These are phyloP conservation scores for Drosophila ironensis DNA, from an alignment of 1,140 invertebrate species.

Conservation along the genomic window DNA sequence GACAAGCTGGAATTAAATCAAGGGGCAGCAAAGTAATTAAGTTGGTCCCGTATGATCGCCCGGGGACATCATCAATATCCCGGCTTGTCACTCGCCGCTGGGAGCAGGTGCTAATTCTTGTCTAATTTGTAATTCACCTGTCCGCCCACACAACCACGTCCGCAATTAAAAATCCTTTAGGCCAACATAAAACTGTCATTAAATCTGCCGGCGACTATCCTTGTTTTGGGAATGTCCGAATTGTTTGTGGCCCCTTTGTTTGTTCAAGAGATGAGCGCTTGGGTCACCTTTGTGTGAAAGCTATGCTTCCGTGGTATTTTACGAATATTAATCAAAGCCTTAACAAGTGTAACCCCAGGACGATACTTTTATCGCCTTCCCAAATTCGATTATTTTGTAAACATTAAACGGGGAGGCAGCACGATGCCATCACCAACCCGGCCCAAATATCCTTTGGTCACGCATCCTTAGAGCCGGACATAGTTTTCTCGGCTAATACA, in stretches of 20 bases:
- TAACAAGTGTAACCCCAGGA: too few species aligned
- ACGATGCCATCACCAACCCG: conserved; percentile 24
- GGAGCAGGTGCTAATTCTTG: conserved; percentile 51
- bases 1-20: conserved; percentile 38
- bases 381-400: too few species aligned
- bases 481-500: conserved; percentile 60
- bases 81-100: conserved; percentile 19
- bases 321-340: too few species aligned
- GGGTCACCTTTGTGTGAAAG: background rate
- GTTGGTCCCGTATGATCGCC: conserved; percentile 40
- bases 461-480: conserved; percentile 30
- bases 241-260: too few species aligned
- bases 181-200: conserved; percentile 73
- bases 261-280: background rate
- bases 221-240: conserved; percentile 34
- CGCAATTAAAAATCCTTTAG: conserved; percentile 76
- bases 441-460: conserved; percentile 43
- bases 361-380: too few species aligned
- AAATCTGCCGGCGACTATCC: conserved; percentile 67
- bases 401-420: conserved; percentile 7
- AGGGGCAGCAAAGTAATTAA: conserved; percentile 65
- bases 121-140: conserved; percentile 66
- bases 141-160: conserved; percentile 25
- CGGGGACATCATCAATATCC: conserved; percentile 52
- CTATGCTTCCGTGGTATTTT: too few species aligned